These are phyloP conservation scores for Alouatta palliata DNA, from an alignment of 2,113 vertebrate genomes.

Conservation along the genomic window DNA sequence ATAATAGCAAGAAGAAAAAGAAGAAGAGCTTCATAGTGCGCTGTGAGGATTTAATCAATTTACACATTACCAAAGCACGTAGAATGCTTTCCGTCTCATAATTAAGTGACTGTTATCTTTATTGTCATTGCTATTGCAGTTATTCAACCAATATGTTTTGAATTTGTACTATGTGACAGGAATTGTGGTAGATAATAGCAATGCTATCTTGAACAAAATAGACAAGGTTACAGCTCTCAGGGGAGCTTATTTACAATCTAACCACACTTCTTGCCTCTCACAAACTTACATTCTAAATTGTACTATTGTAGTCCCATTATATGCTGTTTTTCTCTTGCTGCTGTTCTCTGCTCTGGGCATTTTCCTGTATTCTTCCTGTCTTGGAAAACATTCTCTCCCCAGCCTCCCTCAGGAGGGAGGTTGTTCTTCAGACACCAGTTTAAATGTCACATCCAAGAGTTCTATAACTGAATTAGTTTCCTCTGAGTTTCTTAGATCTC, in stretches of 20 bases:
- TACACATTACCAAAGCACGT: slow-evolving; percentile 9
- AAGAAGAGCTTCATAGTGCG: neutral
- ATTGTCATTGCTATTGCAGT: neutral
- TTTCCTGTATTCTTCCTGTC: neutral
- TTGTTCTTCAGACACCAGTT: neutral
- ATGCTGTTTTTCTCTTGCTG: neutral
- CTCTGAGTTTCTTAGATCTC: neutral
- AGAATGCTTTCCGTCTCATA: slow-evolving; percentile 22
- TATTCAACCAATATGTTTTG: slow-evolving; percentile 1
- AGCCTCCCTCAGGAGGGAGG: neutral
- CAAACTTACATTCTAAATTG: slow-evolving; percentile 19
- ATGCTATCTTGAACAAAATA: slow-evolving; percentile 44
- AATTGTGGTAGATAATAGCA: neutral
- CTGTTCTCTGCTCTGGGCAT: slow-evolving; percentile 35
- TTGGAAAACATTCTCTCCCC: slow-evolving; percentile 32
- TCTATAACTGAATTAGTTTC: neutral
- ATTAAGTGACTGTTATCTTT: slow-evolving; percentile 49
- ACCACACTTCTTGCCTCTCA: neutral
- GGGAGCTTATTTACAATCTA: slow-evolving; percentile 35
- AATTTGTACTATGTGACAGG: slow-evolving; percentile 43
- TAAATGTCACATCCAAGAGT: slow-evolving; percentile 32
- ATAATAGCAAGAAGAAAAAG: neutral
- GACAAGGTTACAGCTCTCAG: slow-evolving; percentile 24
- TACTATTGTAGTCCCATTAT: slow-evolving; percentile 11
- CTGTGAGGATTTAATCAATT: slow-evolving; percentile 41